Base-by-base conservation (phyloP, 1,140 invertebrate species). In the Drosophila pallidifrons region DNA sequence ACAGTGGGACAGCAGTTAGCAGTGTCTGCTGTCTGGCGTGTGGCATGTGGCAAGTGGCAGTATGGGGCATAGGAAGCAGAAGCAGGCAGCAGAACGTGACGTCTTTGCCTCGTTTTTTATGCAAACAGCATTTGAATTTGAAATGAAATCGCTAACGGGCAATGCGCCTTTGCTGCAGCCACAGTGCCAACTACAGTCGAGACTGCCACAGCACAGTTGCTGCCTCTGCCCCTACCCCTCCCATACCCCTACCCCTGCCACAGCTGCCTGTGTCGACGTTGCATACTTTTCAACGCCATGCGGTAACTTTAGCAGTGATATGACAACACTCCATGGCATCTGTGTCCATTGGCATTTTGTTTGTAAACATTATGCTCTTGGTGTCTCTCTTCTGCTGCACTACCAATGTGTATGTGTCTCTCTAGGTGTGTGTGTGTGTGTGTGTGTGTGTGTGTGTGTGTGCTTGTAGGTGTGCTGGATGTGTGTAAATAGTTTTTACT, bases 101-200 rank as follows among this genome's bases (percentile, higher is more conserved):
- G 73, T 81, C 77, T 82, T 82, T 69, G 73, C 43, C 67, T 86
- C 64, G 75, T 79, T 81, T 79, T 86, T 86, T 87, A 82, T 89
- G 83, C 85, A 88, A 88, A 88, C 80, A 89, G 71, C 81, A 88
- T 88, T 89, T 88, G 85, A 88, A 88, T 88, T 83, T 81, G 85
- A 88, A 88, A 88, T 88, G 83, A 88, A 88, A 88, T 70, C 66
- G 74, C 82, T 75, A 80, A 72, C 68, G 82, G 82, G 55, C 71
- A 70, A 46, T 69, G 65, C 49, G 61, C 61, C 47, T 51, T 61
- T 51, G 54, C 54, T 20, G 35, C 32, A 43, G n/a, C 5, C 41
- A 43, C 41, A 43, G n/a, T 43, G 41, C 41, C 41, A 43, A 32
- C 25, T n/a, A 30, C 20, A 25, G 20, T 25, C 20, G 20, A 25